phyloP scores from a whole-genome alignment of 2,113 vertebrate genomes.

The Ciconia stormi region DNA sequence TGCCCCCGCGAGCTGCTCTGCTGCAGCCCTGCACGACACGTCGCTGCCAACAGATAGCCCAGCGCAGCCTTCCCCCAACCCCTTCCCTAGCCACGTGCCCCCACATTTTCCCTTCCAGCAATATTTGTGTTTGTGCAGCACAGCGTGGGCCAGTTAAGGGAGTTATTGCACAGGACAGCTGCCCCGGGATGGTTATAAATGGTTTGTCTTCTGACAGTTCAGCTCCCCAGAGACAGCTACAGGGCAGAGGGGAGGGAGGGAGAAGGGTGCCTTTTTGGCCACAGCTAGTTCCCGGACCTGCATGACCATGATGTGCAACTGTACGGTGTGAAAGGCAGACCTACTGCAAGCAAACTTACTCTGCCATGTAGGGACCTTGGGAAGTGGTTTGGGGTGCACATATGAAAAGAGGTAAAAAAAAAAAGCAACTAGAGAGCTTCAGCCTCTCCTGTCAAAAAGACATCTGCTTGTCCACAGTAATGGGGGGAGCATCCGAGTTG shows the following conservation, averaged over 20 bases:
- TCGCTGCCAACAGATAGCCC: background rate
- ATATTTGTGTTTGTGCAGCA: rapidly evolving
- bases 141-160: rapidly evolving
- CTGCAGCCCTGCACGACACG: rapidly evolving
- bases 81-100: rapidly evolving
- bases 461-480: background rate
- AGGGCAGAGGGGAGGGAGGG: background rate
- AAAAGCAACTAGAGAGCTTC: background rate
- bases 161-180: rapidly evolving
- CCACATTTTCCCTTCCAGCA: rapidly evolving
- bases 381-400: background rate
- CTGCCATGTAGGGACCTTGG: background rate
- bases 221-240: background rate
- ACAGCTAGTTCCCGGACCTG: too few relatives aligned
- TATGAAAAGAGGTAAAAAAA: background rate
- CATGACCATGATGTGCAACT: rapidly evolving
- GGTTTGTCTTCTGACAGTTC: background rate
- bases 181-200: rapidly evolving
- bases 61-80: too few relatives aligned
- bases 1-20: background rate
- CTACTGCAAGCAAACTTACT: rapidly evolving
- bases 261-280: too few relatives aligned
- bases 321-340: background rate
- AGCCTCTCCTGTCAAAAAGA: background rate
- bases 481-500: rapidly evolving